Base-by-base conservation (phyloP, 2,797 vertebrate species). In the Nannoperca australis region DNA sequence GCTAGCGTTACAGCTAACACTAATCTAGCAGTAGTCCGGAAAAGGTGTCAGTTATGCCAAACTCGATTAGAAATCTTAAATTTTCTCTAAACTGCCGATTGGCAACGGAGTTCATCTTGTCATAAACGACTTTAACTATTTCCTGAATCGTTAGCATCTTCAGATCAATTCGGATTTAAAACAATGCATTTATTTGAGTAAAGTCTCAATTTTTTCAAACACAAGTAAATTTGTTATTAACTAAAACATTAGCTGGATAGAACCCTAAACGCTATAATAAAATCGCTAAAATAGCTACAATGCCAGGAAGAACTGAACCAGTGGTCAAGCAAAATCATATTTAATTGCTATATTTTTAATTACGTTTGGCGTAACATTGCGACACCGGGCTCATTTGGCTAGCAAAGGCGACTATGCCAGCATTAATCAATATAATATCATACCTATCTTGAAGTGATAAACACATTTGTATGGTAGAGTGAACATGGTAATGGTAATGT, bases 1-100 rank as follows among this genome's bases (percentile, higher is more conserved):
- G 79, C 62, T 69, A 76, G 81, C 73, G 7, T 60, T 6, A 11
- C 7, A 63, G 77, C 71, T 63, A 81, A 22, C 27, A 15, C 53
- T 17, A 32, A 40, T 58, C 0, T 51, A 47, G 24, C 36, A 27
- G 45, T 0, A 3, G n/a, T 2, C 17, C 5, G 3, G 2, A 10
- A 32, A 15, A 53, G 11, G 14, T 15, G 20, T 17, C 13, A 4
- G 0, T 18, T 8, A 0, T 4, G 24, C 5, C 14, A 58, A 55
- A 44, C 47, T 20, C 6, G 3, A 8, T 3, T 15, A 2, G 15
- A 42, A 69, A 54, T 15, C 0, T 20, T 0, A 0, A 0, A 0
- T 7, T 15, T 62, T 20, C 0, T 27, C 9, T 18, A 32, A 32
- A 20, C 15, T 20, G 7, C 0, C 7, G 0, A 17, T 51, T 50